Evolutionary conservation across 2,113 vertebrate species (phyloP).

Genomic region (Mellivora capensis): DNA sequence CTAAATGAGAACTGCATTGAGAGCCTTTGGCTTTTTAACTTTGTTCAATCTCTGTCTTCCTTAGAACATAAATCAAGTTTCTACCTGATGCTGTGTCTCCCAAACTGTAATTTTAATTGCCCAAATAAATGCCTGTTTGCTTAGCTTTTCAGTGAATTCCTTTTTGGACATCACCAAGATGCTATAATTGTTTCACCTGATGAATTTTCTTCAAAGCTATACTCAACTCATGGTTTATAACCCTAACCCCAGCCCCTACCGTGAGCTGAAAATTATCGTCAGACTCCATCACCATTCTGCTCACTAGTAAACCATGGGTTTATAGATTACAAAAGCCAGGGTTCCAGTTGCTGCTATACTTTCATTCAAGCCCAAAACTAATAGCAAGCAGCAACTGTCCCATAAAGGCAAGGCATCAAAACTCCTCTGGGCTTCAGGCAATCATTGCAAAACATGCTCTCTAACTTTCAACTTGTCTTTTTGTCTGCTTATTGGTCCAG

Average conservation of each 20-base stretch:
- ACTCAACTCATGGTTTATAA: neutral
- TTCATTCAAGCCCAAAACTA: neutral
- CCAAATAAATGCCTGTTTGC: neutral
- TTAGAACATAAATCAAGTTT: neutral
- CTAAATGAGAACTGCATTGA: neutral
- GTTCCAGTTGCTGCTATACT: neutral
- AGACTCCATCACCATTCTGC: neutral
- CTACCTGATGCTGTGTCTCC: neutral
- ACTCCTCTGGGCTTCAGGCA: neutral
- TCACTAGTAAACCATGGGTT: neutral
- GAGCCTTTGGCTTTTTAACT: neutral
- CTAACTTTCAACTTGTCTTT: neutral
- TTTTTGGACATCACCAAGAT: neutral
- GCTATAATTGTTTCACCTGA: neutral
- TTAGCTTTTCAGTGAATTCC: neutral
- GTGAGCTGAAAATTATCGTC: neutral
- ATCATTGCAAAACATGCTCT: neutral
- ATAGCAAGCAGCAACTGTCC: neutral
- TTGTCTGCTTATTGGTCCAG: neutral
- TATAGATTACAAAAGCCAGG: neutral
- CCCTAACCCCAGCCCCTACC: neutral
- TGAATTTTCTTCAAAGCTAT: neutral
- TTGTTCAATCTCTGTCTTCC: neutral
- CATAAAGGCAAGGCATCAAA: neutral
- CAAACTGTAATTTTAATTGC: neutral